These are phyloP conservation scores for Lerista edwardsae DNA, from an alignment of 2,797 vertebrate species.

Conservation along the genomic window DNA sequence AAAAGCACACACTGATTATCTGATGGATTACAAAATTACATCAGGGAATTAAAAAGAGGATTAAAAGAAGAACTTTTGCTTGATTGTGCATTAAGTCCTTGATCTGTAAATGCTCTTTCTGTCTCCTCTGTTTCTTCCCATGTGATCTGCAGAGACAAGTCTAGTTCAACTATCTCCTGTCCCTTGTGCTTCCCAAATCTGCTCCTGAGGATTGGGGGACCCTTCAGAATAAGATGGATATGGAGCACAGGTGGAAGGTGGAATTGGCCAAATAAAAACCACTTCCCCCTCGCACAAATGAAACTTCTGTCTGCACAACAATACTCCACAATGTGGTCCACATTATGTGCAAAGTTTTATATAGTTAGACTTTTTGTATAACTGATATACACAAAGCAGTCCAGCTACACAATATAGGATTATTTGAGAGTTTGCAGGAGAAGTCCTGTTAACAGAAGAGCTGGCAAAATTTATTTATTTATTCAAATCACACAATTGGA, in stretches of 20 bases:
- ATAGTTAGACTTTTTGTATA: no score
- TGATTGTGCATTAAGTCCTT: background rate
- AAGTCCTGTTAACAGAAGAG: background rate
- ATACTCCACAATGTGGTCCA: no score
- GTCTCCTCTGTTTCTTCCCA: background rate
- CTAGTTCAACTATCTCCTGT: background rate
- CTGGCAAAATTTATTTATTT: no score
- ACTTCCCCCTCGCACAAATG: no score
- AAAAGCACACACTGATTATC: background rate
- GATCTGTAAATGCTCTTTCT: background rate
- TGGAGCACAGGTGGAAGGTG: no score
- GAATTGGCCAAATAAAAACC: no score
- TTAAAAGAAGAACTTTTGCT: background rate
- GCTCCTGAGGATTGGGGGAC: no score
- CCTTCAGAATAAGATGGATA: no score
- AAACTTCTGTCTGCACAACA: no score
- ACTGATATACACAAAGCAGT: no score
- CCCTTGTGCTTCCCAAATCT: no score
- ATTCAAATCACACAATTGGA: background rate
- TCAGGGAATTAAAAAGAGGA: background rate
- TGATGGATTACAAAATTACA: background rate
- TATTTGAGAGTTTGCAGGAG: background rate
- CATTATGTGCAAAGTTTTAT: background rate
- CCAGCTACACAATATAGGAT: background rate
- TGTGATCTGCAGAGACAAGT: background rate